phyloP scores from a whole-genome alignment of 1,140 invertebrate species.

The Teleopsis dalmanni region DNA sequence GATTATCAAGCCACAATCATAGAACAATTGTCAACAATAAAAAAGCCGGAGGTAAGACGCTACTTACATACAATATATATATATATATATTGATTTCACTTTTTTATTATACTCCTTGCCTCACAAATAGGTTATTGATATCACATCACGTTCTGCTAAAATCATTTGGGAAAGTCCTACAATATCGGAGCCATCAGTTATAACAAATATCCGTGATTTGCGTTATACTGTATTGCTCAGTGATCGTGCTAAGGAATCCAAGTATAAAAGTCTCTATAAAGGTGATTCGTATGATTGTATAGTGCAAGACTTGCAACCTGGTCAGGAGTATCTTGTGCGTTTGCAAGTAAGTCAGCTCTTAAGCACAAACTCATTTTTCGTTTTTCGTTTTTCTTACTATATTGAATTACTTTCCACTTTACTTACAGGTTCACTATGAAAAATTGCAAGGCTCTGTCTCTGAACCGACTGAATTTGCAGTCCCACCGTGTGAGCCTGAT shows the following conservation, averaged over 20 bases:
- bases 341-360: constrained; percentile 50
- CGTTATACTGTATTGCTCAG: constrained; percentile 69
- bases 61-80: background rate
- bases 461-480: constrained; percentile 52
- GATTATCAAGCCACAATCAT: constrained; percentile 50
- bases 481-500: constrained; percentile 61
- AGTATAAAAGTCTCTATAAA: constrained; percentile 73
- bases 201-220: constrained; percentile 52
- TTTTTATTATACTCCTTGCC: background rate
- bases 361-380: constrained; percentile 5
- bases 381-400: constrained; percentile 48
- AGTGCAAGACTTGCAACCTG: constrained; percentile 73
- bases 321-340: constrained; percentile 71
- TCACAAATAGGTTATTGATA: constrained; percentile 62
- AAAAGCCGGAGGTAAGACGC: constrained; percentile 59
- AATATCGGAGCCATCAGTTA: constrained; percentile 49
- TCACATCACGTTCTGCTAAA: constrained; percentile 68
- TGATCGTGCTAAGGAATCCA: constrained; percentile 66
- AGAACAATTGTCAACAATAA: constrained; percentile 64
- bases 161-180: constrained; percentile 66
- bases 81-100: background rate
- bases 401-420: constrained; percentile 22
- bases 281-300: constrained; percentile 62
- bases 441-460: constrained; percentile 49
- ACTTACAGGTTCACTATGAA: constrained; percentile 45